These are phyloP conservation scores for Lasioglossum zephyrum DNA, from an alignment of 2,888 invertebrate species.

Conservation along the genomic window DNA sequence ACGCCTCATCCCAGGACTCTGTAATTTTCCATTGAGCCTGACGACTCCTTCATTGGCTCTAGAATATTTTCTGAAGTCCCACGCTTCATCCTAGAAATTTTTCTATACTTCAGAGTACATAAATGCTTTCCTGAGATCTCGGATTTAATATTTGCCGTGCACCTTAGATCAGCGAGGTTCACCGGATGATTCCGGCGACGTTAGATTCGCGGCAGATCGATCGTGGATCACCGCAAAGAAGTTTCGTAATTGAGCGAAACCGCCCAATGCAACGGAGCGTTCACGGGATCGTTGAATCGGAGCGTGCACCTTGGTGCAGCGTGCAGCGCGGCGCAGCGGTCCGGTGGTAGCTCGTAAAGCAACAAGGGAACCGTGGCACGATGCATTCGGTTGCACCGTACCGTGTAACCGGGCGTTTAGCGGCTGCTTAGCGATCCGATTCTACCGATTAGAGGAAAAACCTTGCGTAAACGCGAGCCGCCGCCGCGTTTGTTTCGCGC, in stretches of 20 bases:
- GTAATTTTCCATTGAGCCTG: not conserved
- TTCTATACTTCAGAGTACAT: too few relatives aligned
- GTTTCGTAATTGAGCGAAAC: slow-evolving; percentile 34
- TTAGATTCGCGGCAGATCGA: not conserved
- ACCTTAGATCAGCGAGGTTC: not conserved
- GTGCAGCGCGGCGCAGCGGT: not conserved
- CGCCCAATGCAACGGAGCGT: not conserved
- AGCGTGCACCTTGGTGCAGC: not conserved
- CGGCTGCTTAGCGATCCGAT: slow-evolving; percentile 77
- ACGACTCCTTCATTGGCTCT: not conserved
- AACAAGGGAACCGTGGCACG: slow-evolving; percentile 45
- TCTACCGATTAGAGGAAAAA: slow-evolving; percentile 78
- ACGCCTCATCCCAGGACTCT: not conserved
- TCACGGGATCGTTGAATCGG: not conserved
- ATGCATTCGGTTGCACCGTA: slow-evolving; percentile 68
- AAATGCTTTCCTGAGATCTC: too few relatives aligned
- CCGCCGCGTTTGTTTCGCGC: slow-evolving; percentile 68
- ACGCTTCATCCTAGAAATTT: too few relatives aligned
- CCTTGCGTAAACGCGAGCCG: slow-evolving; percentile 75
- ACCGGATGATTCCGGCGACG: not conserved
- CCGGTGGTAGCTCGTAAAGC: slow-evolving; percentile 60
- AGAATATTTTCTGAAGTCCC: not conserved
- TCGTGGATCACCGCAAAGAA: slow-evolving; percentile 12
- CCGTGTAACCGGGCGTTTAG: slow-evolving; percentile 76
- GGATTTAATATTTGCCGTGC: not conserved